Evolutionary conservation across 2,797 vertebrate genomes (phyloP), one percentile per base, ranked within the genome.

Genomic region (Pangasius macronema): DNA sequence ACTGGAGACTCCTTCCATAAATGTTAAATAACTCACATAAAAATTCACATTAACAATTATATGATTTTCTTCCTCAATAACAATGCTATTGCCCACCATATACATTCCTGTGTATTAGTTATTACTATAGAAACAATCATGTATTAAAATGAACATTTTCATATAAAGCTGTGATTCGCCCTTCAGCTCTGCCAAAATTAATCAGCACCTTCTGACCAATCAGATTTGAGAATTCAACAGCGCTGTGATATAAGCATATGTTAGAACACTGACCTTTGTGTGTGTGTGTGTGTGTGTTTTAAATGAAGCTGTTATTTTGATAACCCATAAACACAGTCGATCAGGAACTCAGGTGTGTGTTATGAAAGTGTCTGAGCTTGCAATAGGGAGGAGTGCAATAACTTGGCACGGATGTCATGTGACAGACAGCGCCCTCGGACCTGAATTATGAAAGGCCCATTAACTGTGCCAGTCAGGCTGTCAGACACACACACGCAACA

Each of bases 351-450:
- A 88, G 79, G 76, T 89, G 61, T 83, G 88, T 86, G 42, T 82
- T 90, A 87, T 86, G 83, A 72, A 87, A 88, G 80, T 88, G 89
- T 88, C 65, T 83, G 84, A 42, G 49, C 51, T 85, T 86, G 86
- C 88, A 86, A 79, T 83, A 83, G 93, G 94, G 95, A 95, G 93
- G 95, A 93, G 93, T 93, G 94, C 94, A 92, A 92, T 94, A 95
- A 95, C 94, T 95, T 93, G 87, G 95, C 94, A 93, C 93, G 96
- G 95, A 95, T 93, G 93, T 94, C 94, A 92, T 93, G 95, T 94
- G 94, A 96, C 93, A 95, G 94, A 95, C 91, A 95, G 93, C 93
- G 91, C 92, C 94, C 94, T 94, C 94, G 94, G 94, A 95, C 95
- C 95, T 93, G 94, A 94, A 95, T 95, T 94, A 94, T 94, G 93